Conservation (phyloP, 2,113 vertebrate genomes). For the Pandion haliaetus region DNA sequence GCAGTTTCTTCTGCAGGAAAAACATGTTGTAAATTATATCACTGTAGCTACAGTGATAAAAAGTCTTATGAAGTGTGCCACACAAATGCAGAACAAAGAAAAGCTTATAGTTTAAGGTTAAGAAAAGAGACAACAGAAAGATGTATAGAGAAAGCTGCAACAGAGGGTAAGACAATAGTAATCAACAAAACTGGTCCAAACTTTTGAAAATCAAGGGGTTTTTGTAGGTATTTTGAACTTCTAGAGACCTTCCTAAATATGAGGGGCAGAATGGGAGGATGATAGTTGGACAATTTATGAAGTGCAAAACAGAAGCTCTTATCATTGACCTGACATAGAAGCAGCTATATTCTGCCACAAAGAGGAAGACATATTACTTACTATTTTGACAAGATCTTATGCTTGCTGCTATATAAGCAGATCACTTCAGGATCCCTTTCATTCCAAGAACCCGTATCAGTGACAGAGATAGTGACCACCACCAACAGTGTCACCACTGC, state of each 20-base stretch:
- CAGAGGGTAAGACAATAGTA: neutral
- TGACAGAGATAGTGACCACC: neutral
- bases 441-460: neutral
- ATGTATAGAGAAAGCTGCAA: neutral
- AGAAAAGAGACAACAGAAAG: neutral
- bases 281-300: neutral
- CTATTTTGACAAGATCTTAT: neutral
- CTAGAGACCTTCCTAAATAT: neutral
- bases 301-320: neutral
- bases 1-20: neutral
- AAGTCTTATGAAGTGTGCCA: neutral
- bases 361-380: neutral
- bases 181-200: neutral
- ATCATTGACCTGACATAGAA: neutral
- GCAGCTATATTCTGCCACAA: neutral
- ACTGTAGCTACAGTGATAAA: neutral
- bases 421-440: neutral
- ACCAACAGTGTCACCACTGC: accelerated
- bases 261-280: neutral
- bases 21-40: neutral
- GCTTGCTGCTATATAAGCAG: neutral
- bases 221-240: neutral
- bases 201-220: neutral
- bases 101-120: neutral
- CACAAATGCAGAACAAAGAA: neutral